A percentile compares a stretch with the other conserved stretches of the same genome.
phyloP scores from a whole-genome alignment of 2,797 vertebrate genomes.

The Falco rusticolus region DNA sequence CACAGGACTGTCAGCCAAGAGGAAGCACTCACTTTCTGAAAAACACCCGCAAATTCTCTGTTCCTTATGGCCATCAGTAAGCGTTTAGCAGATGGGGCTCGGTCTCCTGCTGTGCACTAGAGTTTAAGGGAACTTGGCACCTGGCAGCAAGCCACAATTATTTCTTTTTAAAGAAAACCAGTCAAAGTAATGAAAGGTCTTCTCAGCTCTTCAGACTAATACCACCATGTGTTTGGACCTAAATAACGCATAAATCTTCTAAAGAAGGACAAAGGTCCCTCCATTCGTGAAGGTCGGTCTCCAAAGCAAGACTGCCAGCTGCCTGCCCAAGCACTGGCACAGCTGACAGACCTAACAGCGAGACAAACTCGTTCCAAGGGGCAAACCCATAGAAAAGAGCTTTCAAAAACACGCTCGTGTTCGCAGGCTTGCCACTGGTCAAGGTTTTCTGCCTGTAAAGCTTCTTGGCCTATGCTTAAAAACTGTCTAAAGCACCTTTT shows the following conservation, averaged over 20 bases:
- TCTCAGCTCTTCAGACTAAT: neutral
- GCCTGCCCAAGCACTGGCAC: neutral
- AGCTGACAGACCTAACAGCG: neutral
- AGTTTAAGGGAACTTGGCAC: neutral
- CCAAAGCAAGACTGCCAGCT: neutral
- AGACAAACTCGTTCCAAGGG: neutral
- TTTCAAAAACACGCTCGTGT: neutral
- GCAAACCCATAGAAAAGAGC: neutral
- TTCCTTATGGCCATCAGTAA: neutral
- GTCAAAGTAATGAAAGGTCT: neutral
- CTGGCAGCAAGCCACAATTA: neutral
- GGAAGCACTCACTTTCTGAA: neutral
- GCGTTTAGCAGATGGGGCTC: neutral
- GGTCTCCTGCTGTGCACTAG: neutral
- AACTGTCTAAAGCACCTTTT: neutral
- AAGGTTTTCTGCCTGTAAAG: neutral
- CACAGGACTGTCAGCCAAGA: neutral
- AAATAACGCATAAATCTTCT: neutral
- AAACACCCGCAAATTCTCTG: constrained; percentile 5
- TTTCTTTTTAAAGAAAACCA: neutral
- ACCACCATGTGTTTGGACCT: neutral
- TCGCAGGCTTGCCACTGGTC: neutral
- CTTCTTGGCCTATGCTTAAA: neutral
- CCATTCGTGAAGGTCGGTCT: neutral
- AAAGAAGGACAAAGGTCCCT: neutral